Evolutionary conservation across 2,888 invertebrate species (phyloP).

Genomic region (Drosophila recens): DNA sequence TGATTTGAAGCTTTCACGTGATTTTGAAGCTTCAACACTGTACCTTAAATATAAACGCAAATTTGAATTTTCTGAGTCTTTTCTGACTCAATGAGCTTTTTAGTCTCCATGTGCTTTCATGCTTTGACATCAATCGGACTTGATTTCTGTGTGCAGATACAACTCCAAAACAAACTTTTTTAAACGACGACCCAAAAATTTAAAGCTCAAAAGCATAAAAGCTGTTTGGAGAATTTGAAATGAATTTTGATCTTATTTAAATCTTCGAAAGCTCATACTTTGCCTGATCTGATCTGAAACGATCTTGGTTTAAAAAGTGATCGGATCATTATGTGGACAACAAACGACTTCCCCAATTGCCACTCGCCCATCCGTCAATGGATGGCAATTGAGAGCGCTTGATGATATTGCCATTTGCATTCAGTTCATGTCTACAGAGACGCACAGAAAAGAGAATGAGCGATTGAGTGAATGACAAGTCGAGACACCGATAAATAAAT

Average conservation of each 20-base stretch:
- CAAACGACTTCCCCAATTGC: slow-evolving; percentile 28
- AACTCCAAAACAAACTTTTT: background rate
- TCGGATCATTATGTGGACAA: slow-evolving; percentile 9
- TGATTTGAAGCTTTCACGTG: no score
- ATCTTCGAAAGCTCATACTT: slow-evolving; percentile 11
- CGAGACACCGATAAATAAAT: slow-evolving; percentile 17
- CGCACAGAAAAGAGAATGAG: slow-evolving; percentile 8
- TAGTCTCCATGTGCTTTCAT: background rate
- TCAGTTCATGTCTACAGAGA: slow-evolving; percentile 34
- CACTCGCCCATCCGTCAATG: slow-evolving; percentile 22
- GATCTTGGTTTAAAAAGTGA: background rate
- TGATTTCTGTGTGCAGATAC: background rate
- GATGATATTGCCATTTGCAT: slow-evolving; percentile 47
- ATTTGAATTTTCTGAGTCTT: no score
- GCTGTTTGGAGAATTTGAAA: background rate
- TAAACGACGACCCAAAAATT: background rate
- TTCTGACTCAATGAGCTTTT: background rate
- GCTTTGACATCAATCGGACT: background rate
- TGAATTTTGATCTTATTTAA: background rate
- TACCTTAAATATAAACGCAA: no score
- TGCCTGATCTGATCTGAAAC: slow-evolving; percentile 19
- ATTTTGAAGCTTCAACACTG: no score
- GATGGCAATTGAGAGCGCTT: slow-evolving; percentile 38
- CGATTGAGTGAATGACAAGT: slow-evolving; percentile 32
- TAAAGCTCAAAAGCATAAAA: background rate